Percentiles rank a stretch among this genome's conserved stretches.
Evolutionary conservation across 2,797 vertebrate species (phyloP).

Genomic region (Bradypodion pumilum): DNA sequence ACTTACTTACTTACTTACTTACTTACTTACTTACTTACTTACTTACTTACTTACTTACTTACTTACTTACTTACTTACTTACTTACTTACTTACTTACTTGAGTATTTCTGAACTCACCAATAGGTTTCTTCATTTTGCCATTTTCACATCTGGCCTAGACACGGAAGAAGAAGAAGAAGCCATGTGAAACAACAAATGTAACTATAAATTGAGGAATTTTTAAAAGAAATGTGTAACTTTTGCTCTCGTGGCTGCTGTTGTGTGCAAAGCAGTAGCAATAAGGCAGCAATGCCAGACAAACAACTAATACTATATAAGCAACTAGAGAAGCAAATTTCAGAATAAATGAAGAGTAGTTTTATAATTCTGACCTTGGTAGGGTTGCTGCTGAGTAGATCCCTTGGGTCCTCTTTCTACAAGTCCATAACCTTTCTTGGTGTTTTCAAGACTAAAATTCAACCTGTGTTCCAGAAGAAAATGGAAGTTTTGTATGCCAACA

Average conservation of each 20-base stretch:
- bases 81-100: too few species aligned
- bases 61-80: too few species aligned
- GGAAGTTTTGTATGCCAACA: neutral
- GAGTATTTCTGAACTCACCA: too few species aligned
- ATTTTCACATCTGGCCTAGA: too few species aligned
- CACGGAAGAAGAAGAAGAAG: too few species aligned
- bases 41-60: too few species aligned
- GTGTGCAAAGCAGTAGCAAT: neutral
- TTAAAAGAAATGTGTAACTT: neutral
- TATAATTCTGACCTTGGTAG: neutral
- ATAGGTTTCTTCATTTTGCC: too few species aligned
- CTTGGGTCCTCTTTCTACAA: neutral
- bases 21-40: too few species aligned
- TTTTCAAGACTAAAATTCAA: neutral
- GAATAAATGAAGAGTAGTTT: neutral
- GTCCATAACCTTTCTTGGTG: neutral
- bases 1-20: too few species aligned
- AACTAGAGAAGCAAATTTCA: neutral
- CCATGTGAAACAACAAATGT: too few species aligned
- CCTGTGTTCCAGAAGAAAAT: neutral
- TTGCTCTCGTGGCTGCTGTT: neutral
- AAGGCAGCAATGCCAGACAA: neutral
- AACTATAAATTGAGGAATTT: too few species aligned
- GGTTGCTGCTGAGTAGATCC: neutral
- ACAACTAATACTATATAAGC: neutral